Evolutionary conservation across 2,113 vertebrate species (phyloP), one percentile per base, ranked within the genome.

Genomic region (Phyllopteryx taeniolatus): DNA sequence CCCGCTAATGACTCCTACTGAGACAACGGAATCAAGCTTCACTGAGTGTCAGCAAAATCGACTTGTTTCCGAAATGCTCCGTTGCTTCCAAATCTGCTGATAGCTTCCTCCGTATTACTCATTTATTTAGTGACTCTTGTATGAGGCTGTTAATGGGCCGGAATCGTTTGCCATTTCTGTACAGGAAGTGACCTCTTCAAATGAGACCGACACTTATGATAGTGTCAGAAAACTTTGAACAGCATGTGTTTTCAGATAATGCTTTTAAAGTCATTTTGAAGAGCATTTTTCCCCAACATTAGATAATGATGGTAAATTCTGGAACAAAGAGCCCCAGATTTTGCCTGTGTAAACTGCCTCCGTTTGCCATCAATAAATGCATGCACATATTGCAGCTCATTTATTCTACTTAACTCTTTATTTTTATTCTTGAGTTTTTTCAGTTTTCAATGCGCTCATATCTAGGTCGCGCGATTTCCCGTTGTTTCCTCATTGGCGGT

Each of bases 21-120:
- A 80, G 51, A 75, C 77, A 17, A 54, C 46, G 49, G 33, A 35
- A 20, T 64, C 33, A 62, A 62, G 54, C 47, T 15, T 54, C 5
- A 9, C 20, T 76, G 67, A 46, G 0, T 6, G 51, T 92, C 89
- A 92, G 89, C 89, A 87, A 1, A 72, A 78, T 53, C 17, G 7
- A 20, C 43, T 70, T 35, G 49, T 65, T 64, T 66, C 74, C 7
- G 75, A 78, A 75, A 84, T 78, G 89, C 84, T 79, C 79, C 73
- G 73, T 39, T 90, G 85, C 73, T 44, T 83, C 81, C 76, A 77
- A 77, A 87, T 91, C 43, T 89, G 90, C 92, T 93, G 91, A 92
- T 86, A 56, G 66, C 62, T 85, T 93, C 86, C 79, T 83, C 70
- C 83, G 79, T 44, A 83, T 87, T 82, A 90, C 76, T 90, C 46